Percentiles rank a stretch among this genome's conserved stretches.
Conservation (phyloP, 2,113 vertebrate genomes). For the Enhydra lutris region DNA sequence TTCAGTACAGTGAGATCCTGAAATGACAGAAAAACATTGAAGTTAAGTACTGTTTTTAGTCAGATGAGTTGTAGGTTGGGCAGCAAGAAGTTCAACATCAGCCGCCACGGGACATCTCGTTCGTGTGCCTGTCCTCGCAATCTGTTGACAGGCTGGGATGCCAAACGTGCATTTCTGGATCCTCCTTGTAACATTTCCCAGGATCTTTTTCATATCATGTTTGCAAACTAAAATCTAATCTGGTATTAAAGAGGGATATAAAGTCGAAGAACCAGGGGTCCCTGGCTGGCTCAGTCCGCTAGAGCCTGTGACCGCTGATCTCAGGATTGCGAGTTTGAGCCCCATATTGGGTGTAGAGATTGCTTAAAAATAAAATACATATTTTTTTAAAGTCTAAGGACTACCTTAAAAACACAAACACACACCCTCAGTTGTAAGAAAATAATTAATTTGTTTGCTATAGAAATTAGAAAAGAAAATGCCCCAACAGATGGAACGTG, state of each 20-base stretch:
- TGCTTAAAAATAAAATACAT: neutral
- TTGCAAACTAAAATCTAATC: neutral
- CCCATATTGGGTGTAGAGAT: neutral
- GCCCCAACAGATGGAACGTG: neutral
- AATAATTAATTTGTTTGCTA: neutral
- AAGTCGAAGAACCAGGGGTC: neutral
- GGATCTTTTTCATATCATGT: neutral
- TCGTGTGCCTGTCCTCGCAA: rapidly evolving
- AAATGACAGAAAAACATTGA: slow-evolving; percentile 29
- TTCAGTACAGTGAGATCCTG: neutral
- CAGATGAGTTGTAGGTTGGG: neutral
- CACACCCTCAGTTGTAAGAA: neutral
- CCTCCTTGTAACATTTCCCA: neutral
- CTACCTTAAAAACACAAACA: neutral
- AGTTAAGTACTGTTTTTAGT: slow-evolving; percentile 7
- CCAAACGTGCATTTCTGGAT: neutral
- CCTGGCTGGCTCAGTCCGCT: neutral
- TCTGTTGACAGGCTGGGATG: neutral
- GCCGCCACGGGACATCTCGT: neutral
- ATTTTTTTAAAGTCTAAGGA: neutral
- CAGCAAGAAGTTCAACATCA: neutral
- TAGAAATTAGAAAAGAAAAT: neutral
- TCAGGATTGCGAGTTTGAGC: neutral
- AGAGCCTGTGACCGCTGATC: neutral
- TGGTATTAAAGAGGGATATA: neutral